Base-by-base conservation (phyloP, 92 coral and sea anemone genomes). In the Umimayanthus kanabou region DNA sequence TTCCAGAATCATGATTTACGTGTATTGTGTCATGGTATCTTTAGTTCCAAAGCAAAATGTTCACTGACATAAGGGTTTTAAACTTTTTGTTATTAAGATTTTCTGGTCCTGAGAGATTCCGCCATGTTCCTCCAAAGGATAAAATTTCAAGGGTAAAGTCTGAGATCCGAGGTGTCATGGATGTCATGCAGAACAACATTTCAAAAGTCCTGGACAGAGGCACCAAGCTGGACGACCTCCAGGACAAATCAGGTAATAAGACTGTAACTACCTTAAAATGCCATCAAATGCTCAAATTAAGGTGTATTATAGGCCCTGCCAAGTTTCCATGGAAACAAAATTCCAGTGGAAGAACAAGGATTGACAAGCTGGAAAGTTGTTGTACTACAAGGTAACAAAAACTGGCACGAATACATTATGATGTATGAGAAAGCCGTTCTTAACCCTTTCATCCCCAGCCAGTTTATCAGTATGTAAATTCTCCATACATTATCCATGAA, bases 201-300 rank as follows among this genome's bases (percentile, higher is more conserved):
- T 89, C 95, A 47, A 97, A 97, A 81, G 99, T 97, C 29, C 89
- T 97, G 15, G 99, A 97, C 89, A 88, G 99, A 77, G 99, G 99
- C 23, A 47, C 98, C 67, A 97, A 97, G 85, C 74, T 97, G 67
- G 99, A 97, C 26, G 99, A 95, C 83, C 92, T 97, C 29, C 99
- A 97, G 76, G 99, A 97, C 49, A 97, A 97, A 82, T 93, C 99
- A 80, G 99, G 99, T 97, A 23, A 77, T 23, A 4, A 10, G 22
- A 22, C 39, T 81, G 30, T 53, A 78, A 9, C 58, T 47, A 7
- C 50, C 50, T 47, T 47, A 47, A 47, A 47, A 47, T 47, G 50
- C 13, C 0, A 1, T 47, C 50, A 47, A 47, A 6, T 47, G 11
- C 50, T 47, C 50, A 47, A 47, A 47, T 0, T 47, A 5, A 10